Conservation (phyloP, 2,113 vertebrate genomes). For the Petroica traversi region DNA sequence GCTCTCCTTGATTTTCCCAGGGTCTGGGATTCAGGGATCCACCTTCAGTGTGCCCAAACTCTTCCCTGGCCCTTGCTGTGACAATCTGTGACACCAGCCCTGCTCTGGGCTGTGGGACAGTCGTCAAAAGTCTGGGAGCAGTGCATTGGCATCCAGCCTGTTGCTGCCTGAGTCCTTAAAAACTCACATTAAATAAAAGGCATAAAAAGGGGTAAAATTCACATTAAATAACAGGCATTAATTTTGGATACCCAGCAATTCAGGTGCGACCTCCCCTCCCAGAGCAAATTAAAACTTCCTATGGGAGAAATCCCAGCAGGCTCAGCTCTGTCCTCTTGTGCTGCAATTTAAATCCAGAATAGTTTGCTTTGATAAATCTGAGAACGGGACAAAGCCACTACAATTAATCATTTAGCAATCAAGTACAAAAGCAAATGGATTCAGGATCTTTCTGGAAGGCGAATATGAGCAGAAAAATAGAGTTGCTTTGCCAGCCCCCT, state of each 20-base stretch:
- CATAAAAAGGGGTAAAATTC: no score
- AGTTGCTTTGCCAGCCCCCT: background rate
- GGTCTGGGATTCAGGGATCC: accelerated
- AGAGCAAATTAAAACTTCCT: background rate
- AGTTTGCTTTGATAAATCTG: background rate
- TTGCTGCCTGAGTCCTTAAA: background rate
- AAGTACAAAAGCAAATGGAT: background rate
- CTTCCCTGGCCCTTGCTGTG: accelerated
- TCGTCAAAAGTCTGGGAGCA: accelerated
- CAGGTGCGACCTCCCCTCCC: background rate
- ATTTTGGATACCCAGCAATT: background rate
- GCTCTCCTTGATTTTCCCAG: background rate
- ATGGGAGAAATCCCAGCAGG: background rate
- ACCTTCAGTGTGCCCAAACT: accelerated
- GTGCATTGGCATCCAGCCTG: background rate
- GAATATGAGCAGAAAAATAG: background rate
- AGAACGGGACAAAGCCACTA: background rate
- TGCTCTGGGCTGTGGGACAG: no score
- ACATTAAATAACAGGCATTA: accelerated
- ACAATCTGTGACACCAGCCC: background rate
- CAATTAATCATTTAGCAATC: background rate
- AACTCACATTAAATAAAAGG: background rate
- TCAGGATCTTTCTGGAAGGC: background rate
- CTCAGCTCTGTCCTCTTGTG: background rate
- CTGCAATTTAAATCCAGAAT: background rate